A percentile compares a stretch with the other conserved stretches of the same genome.
These are phyloP conservation scores for Hemibagrus guttatus DNA, from an alignment of 2,797 vertebrate species.

Conservation along the genomic window DNA sequence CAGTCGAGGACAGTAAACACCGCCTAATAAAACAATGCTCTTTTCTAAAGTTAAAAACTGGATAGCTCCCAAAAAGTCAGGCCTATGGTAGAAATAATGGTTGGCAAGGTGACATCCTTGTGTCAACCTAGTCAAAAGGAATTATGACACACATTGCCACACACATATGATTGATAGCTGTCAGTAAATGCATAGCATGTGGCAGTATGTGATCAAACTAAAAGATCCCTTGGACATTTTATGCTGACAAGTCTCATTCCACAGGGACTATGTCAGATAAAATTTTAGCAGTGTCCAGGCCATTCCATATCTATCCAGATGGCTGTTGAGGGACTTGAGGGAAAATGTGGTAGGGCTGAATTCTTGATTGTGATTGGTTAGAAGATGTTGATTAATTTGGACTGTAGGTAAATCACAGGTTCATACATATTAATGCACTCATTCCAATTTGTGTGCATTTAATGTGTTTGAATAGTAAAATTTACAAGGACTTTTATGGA, in stretches of 20 bases:
- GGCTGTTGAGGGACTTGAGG: neutral
- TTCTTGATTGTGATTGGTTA: neutral
- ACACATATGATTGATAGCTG: conserved; percentile 52
- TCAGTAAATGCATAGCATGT: neutral
- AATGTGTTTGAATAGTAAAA: neutral
- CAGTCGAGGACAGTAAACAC: neutral
- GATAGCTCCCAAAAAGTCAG: neutral
- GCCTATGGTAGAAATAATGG: conserved; percentile 37
- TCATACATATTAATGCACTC: neutral
- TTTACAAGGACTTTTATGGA: neutral
- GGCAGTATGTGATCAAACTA: conserved; percentile 1
- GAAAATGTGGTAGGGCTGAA: neutral
- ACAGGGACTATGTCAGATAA: conserved; percentile 14
- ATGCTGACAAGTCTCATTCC: conserved; percentile 21
- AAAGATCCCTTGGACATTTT: conserved; percentile 39
- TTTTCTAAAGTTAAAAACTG: neutral
- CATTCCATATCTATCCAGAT: neutral
- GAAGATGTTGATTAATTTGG: neutral
- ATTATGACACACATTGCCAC: conserved; percentile 39
- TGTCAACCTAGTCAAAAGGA: conserved; percentile 44
- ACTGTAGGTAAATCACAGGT: neutral
- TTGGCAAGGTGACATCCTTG: conserved; percentile 37
- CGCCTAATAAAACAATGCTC: conserved; percentile 12
- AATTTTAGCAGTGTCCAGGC: conserved; percentile 10
- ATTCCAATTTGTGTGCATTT: neutral